These are phyloP conservation scores for Antidorcas marsupialis DNA, from an alignment of 2,113 vertebrate species.

Conservation along the genomic window DNA sequence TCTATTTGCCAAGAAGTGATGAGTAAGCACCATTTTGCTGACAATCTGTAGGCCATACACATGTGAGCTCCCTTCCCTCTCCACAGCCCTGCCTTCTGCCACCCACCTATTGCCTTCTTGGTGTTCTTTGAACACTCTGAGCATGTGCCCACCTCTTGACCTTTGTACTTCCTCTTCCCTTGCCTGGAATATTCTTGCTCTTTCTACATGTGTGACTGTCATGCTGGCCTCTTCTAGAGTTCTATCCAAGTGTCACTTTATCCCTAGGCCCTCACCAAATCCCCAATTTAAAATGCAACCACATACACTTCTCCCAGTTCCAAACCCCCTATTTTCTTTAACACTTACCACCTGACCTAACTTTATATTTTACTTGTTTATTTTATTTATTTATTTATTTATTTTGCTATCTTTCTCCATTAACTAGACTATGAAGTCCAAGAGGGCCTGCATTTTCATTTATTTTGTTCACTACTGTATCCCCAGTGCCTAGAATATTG, in stretches of 20 bases:
- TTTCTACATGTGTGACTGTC: not conserved
- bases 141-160: not conserved
- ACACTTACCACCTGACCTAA: not conserved
- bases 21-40: not conserved
- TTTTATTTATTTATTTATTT: not conserved
- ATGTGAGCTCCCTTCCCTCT: not conserved
- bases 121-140: not conserved
- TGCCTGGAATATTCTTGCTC: not conserved
- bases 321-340: not conserved
- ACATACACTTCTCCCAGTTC: not conserved
- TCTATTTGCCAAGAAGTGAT: not conserved
- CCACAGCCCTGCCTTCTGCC: not conserved
- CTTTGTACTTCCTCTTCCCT: not conserved
- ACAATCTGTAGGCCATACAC: not conserved
- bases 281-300: not conserved
- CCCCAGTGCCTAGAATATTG: not conserved
- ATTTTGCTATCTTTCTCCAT: not conserved
- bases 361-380: not conserved
- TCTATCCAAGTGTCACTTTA: not conserved
- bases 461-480: not conserved
- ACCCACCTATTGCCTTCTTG: not conserved
- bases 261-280: not conserved
- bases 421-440: not conserved
- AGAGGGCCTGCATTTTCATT: not conserved
- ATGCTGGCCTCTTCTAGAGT: not conserved